Base-by-base conservation (phyloP, 2,888 invertebrate genomes). In the Stenichneumon culpator region DNA sequence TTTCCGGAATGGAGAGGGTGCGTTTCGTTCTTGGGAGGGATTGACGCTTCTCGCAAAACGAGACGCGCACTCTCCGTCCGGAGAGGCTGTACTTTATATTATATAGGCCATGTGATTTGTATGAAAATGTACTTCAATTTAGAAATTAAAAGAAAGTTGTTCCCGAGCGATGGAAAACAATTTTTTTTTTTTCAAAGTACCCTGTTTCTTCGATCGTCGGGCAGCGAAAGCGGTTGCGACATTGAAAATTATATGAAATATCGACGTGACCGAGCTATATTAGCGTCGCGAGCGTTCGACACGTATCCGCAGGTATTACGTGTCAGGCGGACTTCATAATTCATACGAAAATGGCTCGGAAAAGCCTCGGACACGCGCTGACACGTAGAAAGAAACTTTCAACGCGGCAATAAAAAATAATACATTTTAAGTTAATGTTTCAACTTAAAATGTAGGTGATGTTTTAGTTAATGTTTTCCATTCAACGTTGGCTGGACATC, bases 71-170 rank as follows among this genome's bases (percentile, higher is more conserved):
- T 67, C n/a, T 54, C 68, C 68, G 32, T 81, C 60, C 72, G 60
- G 50, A 80, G 52, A 79, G 72, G 72, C 80, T 84, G 80, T 84
- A 84, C 80, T 84, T 78, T 84, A 79, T 86, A 81, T 67, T 54
- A 87, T 74, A 85, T 87, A 86, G 80, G 78, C 82, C 84, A 89
- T 89, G 88, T 88, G 88, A 89, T 90, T 90, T 88, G 87, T 89
- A 87, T 87, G 86, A 89, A 84, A 85, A 89, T 89, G 88, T 89
- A 90, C 88, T 89, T 89, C 85, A 89, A 88, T 85, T 87, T 87
- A 89, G 84, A 79, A 87, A 86, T 88, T 86, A 88, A 89, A 82
- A 68, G 73, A 81, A 79, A 75, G n/a, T 79, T 52, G 73, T 57
- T 57, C 39, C 14, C 32, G 25, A 80, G 1, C 63, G 22, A 65